phyloP scores from a whole-genome alignment of 2,888 invertebrate genomes.

The Aporophyla lueneburgensis region DNA sequence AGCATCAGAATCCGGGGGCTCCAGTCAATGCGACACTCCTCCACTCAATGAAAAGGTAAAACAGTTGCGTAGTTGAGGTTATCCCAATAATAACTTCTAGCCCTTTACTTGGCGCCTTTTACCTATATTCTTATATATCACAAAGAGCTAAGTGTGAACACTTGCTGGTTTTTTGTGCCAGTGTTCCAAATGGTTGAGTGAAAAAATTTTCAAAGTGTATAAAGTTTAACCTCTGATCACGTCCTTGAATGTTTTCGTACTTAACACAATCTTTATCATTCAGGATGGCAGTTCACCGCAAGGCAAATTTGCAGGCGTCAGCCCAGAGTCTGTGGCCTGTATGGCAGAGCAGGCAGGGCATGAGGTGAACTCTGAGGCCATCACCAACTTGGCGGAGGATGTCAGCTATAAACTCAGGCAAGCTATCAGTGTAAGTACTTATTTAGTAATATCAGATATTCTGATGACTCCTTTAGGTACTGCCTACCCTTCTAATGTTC shows the following conservation, averaged over 20 bases:
- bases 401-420: conserved; percentile 89
- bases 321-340: conserved; percentile 85
- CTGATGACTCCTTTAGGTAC: too few relatives aligned
- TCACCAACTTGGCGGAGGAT: conserved; percentile 88
- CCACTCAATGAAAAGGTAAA: conserved; percentile 87
- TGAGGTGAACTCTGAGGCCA: conserved; percentile 85
- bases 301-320: conserved; percentile 87
- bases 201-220: background rate
- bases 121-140: background rate
- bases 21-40: conserved; percentile 88
- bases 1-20: conserved; percentile 87
- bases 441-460: background rate
- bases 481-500: background rate
- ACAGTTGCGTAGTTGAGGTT: conserved; percentile 24
- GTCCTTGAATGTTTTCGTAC: background rate
- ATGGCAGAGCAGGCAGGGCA: conserved; percentile 87
- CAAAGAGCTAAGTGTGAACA: background rate
- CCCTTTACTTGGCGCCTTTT: conserved; percentile 43
- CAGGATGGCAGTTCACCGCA: conserved; percentile 85
- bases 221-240: background rate
- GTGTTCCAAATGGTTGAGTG: background rate
- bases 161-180: background rate
- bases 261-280: conserved; percentile 3
- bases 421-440: conserved; percentile 85
- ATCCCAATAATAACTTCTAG: conserved; percentile 31